Evolutionary conservation across 2,888 invertebrate genomes (phyloP), one percentile per base, ranked within the genome.

Genomic region (Stictocephala bisonia): DNA sequence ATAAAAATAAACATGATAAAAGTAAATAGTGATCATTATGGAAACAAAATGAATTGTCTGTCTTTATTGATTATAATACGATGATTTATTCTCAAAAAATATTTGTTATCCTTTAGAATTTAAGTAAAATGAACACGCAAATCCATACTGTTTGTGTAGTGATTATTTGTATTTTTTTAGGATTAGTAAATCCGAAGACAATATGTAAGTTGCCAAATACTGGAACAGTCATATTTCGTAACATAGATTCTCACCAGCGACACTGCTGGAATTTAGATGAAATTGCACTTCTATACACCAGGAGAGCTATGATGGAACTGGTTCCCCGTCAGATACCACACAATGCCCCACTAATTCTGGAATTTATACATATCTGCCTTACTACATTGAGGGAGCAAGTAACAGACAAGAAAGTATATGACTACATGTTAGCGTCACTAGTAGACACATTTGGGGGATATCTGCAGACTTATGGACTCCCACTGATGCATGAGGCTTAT

Each of bases 401-500:
- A 3, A 53, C 64, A 11, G 72, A 76, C 1, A 71, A 72, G 24
- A n/a, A 31, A 11, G 69, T 75, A 0, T 74, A 73, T 18, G 58
- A 60, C 13, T 64, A 76, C 24, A 64, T 77, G 29, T n/a, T 77
- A 9, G 53, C 68, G 2, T 74, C 75, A 0, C 64, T 77, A 24
- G 72, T 77, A 0, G 78, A 78, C 29, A 64, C 68, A 4, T 73
- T 78, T 20, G 4, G 88, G 87, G 77, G 83, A 83, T 50, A 89
- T 79, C 82, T 91, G 24, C 87, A 88, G 79, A 84, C 86, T 53
- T 87, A 87, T 81, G 84, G 89, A 9, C 79, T 90, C 11, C 91
- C 91, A 0, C 81, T 88, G 0, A 86, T 88, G 0, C 89, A 88
- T 79, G 85, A 86, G 56, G 86, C 88, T 0, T 91, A 86, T 82